Conservation (phyloP, 2,113 vertebrate genomes). For the Gymnorhina tibicen region DNA sequence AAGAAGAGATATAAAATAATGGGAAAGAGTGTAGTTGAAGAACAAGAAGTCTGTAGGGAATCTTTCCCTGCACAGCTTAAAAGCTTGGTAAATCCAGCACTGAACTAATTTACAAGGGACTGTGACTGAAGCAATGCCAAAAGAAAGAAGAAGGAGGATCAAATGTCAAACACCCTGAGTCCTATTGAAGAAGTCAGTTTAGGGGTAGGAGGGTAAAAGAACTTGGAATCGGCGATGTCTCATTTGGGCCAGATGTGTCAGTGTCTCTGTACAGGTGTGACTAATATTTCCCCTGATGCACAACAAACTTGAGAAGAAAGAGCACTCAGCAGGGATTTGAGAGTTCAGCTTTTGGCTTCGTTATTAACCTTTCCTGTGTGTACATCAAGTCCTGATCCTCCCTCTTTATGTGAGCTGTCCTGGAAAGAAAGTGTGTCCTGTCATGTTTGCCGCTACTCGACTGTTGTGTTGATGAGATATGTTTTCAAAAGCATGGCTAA, state of each 20-base stretch:
- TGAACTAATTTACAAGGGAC: slow-evolving; percentile 18
- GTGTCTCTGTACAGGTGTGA: slow-evolving; percentile 41
- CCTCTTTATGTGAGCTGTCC: neutral
- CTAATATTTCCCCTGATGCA: neutral
- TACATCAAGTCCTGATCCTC: neutral
- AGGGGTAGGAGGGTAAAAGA: neutral
- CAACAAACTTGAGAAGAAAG: slow-evolving; percentile 18
- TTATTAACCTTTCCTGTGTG: neutral
- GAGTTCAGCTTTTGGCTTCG: neutral
- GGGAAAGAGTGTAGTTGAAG: neutral
- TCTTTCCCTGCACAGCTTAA: neutral
- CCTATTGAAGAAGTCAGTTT: neutral
- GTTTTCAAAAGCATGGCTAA: neutral
- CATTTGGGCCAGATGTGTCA: neutral
- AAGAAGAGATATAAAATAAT: slow-evolving; percentile 29
- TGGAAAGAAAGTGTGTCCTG: neutral
- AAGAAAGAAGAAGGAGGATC: slow-evolving; percentile 29
- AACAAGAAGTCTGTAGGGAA: slow-evolving; percentile 21
- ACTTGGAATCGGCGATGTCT: neutral
- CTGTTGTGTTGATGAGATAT: neutral
- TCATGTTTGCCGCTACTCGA: neutral
- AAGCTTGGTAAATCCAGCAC: slow-evolving; percentile 27
- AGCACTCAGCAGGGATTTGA: neutral
- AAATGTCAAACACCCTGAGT: neutral
- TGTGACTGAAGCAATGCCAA: slow-evolving; percentile 53